These are phyloP conservation scores for Sapayoa aenigma DNA, from an alignment of 2,113 vertebrate genomes.

Conservation along the genomic window DNA sequence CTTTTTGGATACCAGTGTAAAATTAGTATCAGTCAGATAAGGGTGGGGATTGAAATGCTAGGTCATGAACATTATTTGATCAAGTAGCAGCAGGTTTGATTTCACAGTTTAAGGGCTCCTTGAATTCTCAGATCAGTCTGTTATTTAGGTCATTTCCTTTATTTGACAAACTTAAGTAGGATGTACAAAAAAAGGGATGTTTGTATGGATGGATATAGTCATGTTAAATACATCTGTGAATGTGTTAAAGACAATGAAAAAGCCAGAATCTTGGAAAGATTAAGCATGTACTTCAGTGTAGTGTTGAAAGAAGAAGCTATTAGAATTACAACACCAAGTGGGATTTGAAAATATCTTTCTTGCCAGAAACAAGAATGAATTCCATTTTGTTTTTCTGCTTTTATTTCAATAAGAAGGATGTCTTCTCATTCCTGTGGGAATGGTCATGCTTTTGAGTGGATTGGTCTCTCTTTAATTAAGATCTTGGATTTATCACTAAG, in stretches of 20 bases:
- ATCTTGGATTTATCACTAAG: not conserved
- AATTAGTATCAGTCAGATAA: conserved; percentile 39
- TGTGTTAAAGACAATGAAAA: not conserved
- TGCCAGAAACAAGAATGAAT: conserved; percentile 31
- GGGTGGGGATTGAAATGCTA: conserved; percentile 44
- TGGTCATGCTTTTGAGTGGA: not conserved
- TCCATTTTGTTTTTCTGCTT: conserved; percentile 9
- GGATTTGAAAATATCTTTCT: conserved; percentile 41
- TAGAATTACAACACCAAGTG: conserved; percentile 28
- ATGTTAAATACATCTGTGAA: not conserved
- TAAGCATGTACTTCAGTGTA: not conserved
- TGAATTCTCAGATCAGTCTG: not conserved
- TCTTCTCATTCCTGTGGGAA: conserved; percentile 1
- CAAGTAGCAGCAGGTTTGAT: conserved; percentile 3
- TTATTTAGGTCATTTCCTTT: not conserved
- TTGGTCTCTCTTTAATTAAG: not conserved
- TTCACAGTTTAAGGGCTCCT: not conserved
- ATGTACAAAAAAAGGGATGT: not conserved
- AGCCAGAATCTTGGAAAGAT: not conserved
- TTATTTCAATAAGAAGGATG: not conserved
- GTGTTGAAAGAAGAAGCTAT: conserved; percentile 40
- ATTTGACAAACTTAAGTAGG: not conserved
- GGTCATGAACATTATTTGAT: not conserved
- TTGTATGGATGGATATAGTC: not conserved
- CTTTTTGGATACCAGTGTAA: not conserved